A percentile compares a stretch with the other conserved stretches of the same genome.
phyloP scores from a whole-genome alignment of 2,113 vertebrate genomes.

The Jacana jacana region DNA sequence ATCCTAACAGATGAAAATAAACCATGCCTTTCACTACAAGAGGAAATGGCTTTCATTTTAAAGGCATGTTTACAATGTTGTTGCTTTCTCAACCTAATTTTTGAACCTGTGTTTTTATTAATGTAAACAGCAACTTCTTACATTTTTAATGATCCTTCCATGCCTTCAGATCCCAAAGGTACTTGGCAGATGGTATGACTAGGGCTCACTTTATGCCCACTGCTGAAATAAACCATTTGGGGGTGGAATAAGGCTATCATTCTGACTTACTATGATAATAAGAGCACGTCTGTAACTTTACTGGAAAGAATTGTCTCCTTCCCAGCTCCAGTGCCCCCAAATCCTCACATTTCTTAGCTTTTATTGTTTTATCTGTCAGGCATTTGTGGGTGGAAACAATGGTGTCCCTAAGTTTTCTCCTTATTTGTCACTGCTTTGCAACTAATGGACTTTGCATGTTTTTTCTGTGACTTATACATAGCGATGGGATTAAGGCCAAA shows the following conservation, averaged over 20 bases:
- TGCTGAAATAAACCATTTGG: slow-evolving; percentile 5
- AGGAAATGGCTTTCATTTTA: slow-evolving; percentile 25
- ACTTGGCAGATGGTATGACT: slow-evolving; percentile 20
- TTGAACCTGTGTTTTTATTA: slow-evolving; percentile 48
- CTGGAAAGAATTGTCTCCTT: not conserved
- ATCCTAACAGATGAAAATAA: not conserved
- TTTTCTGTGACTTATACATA: not conserved
- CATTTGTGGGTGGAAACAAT: not conserved
- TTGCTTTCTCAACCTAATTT: slow-evolving; percentile 30
- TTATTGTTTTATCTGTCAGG: not conserved
- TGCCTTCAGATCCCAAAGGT: slow-evolving; percentile 9
- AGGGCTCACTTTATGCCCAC: not conserved
- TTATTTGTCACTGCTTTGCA: not conserved
- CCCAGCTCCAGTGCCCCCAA: not conserved
- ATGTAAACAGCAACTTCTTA: slow-evolving; percentile 42
- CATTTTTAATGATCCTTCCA: slow-evolving; percentile 51
- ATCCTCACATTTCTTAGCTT: not conserved
- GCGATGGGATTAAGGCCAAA: not conserved
- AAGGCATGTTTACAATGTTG: slow-evolving; percentile 13
- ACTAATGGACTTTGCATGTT: not conserved
- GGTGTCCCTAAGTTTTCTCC: not conserved
- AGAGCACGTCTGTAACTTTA: not conserved
- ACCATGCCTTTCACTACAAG: not conserved
- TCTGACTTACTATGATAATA: not conserved
- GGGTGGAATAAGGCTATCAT: not conserved